Evolutionary conservation across 2,888 invertebrate species (phyloP), one percentile per base, ranked within the genome.

Genomic region (Caenorhabditis sinica): DNA sequence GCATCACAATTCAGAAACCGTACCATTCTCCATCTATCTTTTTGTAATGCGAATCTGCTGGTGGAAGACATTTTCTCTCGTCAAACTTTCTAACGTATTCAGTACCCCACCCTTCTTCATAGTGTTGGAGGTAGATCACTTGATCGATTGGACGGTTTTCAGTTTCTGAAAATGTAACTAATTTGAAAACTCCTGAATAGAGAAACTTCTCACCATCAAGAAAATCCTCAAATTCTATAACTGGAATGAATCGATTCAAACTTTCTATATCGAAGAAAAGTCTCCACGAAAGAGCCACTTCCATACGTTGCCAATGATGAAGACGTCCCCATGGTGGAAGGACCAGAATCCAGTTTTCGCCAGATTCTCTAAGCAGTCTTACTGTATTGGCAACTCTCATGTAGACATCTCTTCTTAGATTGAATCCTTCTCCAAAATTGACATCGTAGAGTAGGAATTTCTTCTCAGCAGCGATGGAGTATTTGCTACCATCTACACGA

Each of bases 341-440:
- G 65, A 98, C 96, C 92, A 93, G 86, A 15, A 91, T 75, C 61
- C 86, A 92, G 76, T 93, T 91, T 17, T 90, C 83, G 11, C 93
- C 94, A 80, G 84, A 80, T 28, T 92, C 89, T 82, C 95, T 94
- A 73, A 97, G 94, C 82, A 95, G 95, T 40, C 95, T 94, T 0
- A 96, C 94, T 92, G 97, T 95, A 63, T 96, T 95, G 1, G 97
- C 97, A 90, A 97, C 95, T 89, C 98, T 95, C 94, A 98, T 95
- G 92, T 97, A 98, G 1, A 99, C 98, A 94, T 99, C 98, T 45
- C 98, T 95, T 20, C 97, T 95, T 85, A 99, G 94, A 94, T 99
- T 99, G 93, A 99, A 99, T 0, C 99, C 99, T 94, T 99, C 98
- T 0, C 96, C 95, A 2, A 95, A 95, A 94, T 98, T 98, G 0